Base-by-base conservation (phyloP, 37 sponge, comb jelly and placozoan genomes). In the Corticium candelabrum region DNA sequence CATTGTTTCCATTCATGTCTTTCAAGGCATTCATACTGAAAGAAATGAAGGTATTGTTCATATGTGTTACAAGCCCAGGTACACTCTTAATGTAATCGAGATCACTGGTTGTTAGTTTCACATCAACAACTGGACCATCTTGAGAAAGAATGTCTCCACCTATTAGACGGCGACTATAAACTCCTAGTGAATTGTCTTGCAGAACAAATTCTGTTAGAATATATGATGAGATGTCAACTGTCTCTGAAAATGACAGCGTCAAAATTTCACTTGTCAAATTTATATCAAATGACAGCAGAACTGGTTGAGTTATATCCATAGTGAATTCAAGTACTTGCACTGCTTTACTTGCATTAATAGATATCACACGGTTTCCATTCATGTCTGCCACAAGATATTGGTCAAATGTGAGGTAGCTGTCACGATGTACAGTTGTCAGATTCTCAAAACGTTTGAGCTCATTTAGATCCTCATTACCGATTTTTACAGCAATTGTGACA, bases 51-150 rank as follows among this genome's bases (percentile, higher is more conserved):
- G 93, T 84, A 50, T 84, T 67, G 35, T 86, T 82, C n/a, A 62
- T 29, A 27, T 40, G 71, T 35, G 87, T 88, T 34, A 83, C 84
- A 32, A 92, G 40, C 33, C 72, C 73, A 0, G 73, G 34, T 4
- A 81, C 68, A 68, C 83, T 84, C 70, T 92, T 92, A 43, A 92
- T 88, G 78, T 92, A 86, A 73, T 92, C 82, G 34, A 92, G 78
- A 70, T 92, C 93, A 77, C 40, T 37, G 3, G 32, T 30, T 37
- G 68, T 43, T 27, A 92, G 69, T 69, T 77, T 73, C n/a, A 88
- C 79, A 0, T 85, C 27, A 7, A 91, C n/a, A 0, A 88, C 37
- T 3, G 92, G 89, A 77, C 85, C 86, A 78, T 88, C 68, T 37
- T 84, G 83, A 1, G 85, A 84, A 35, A 77, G 36, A 21, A 38